Conservation (phyloP, 2,888 invertebrate genomes). For the Andrena hattorfiana region DNA sequence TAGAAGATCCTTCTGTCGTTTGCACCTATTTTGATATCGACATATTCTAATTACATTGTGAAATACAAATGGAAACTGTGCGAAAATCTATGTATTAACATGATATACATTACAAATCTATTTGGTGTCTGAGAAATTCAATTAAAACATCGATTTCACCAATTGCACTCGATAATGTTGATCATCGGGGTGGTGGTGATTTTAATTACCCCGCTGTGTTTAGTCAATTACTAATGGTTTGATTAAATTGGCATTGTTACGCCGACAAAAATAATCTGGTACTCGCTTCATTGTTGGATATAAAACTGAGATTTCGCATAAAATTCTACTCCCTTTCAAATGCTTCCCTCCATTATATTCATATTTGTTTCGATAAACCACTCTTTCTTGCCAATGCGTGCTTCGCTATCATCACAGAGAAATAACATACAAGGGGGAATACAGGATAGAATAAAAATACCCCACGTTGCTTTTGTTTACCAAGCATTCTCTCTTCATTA, state of each 20-base stretch:
- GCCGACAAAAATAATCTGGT: background rate
- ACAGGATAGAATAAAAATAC: background rate
- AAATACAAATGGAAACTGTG: background rate
- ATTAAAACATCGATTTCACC: background rate
- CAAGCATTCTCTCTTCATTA: background rate
- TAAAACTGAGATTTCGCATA: no score
- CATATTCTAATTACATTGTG: background rate
- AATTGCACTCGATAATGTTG: background rate
- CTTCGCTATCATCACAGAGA: background rate
- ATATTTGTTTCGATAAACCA: no score
- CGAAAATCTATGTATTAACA: background rate
- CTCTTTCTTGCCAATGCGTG: background rate
- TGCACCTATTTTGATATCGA: background rate
- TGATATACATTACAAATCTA: background rate
- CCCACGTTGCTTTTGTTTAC: background rate
- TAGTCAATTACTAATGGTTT: background rate
- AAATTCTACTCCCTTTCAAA: no score
- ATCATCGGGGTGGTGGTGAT: background rate
- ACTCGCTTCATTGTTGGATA: no score
- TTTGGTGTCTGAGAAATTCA: background rate
- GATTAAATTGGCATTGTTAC: background rate
- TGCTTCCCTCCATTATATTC: no score
- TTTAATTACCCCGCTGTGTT: background rate
- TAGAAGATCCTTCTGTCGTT: background rate
- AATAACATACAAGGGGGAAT: no score